Base-by-base conservation (phyloP, 2,888 invertebrate species). In the Cantharis flavilabris region DNA sequence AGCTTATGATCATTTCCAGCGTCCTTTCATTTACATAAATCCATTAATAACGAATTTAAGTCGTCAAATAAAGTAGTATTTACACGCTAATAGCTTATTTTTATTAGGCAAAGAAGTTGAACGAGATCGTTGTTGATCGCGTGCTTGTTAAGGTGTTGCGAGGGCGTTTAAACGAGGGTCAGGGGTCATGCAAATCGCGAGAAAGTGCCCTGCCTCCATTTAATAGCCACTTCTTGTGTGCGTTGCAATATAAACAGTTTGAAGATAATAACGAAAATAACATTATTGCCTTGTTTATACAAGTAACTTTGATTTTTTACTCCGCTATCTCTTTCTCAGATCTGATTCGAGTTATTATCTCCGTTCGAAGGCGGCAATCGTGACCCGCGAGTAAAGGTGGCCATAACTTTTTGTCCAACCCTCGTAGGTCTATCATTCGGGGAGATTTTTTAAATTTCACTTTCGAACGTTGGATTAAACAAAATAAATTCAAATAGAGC, bases 111-210 rank as follows among this genome's bases (percentile, higher is more conserved):
- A 77, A 76, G 75, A 74, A 69, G 64, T 73, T 73, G 73, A 67
- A 65, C 70, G 76, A 74, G 77, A 80, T 80, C 76, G 79, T 65
- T 65, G 72, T 70, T 71, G 82, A 83, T 83, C 83, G 84, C 82
- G 83, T 83, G 85, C 84, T 83, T 82, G 84, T 83, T 83, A 79
- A 82, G 81, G 82, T 83, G 82, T 83, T 84, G 83, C 82, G 85
- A 85, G 84, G 86, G 86, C 85, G 86, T 85, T 84, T 84, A 84
- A 83, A 83, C 84, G 72, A 80, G 80, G 86, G 85, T 86, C 85
- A 85, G 76, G 84, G 86, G 86, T 86, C 86, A 83, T 82, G 83
- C 85, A 86, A 86, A 86, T 86, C 86, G 85, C 86, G 84, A 84
- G 85, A 85, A 85, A 85, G 86, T 86, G 84, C 80, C 75, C 81